Base-by-base conservation (phyloP, 2,888 invertebrate genomes). In the Tortrix viridana region DNA sequence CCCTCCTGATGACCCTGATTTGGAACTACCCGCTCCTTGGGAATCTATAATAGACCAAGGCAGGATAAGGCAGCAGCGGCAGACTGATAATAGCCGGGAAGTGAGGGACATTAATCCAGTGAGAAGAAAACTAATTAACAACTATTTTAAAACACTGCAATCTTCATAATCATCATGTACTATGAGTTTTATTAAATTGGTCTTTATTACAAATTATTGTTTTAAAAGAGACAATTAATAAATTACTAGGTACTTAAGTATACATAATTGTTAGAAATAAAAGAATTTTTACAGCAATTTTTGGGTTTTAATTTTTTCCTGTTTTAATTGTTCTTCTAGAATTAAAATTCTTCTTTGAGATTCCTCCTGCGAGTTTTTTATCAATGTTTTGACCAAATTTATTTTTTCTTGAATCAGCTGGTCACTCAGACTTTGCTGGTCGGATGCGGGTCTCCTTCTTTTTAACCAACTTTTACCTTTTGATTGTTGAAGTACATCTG, bases 1-100 rank as follows among this genome's bases (percentile, higher is more conserved):
- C 0, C 66, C 68, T 9, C 53, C 55, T 32, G 65, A 68, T 55
- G 68, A 68, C 43, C 65, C 60, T 32, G 62, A 50, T n/a, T 18
- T 68, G 5, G 47, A 56, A 14, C 52, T 68, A 14, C 63, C 68
- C 43, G 60, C 58, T 7, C 58, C 66, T 19, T 66, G 66, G 65
- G 56, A 60, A 16, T 37, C 50, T 16, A 22, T 65, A 32, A 22
- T 67, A 44, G 37, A 26, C 22, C 50, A 61, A 41, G 61, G 60
- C n/a, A 53, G 53, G n/a, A 64, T 65, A 37, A 52, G 18, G 26
- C 16, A 52, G 7, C 26, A 26, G 16, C 16, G 16, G 14, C 9
- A 16, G 9, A n/a, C 16, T 26, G 26, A 49, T 26, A 50, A 16
- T n/a, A 26, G 50, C 14, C 7, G n/a, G 23, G 14, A 50, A 18